phyloP scores from a whole-genome alignment of 2,113 vertebrate genomes.

The Nycticorax nycticorax region DNA sequence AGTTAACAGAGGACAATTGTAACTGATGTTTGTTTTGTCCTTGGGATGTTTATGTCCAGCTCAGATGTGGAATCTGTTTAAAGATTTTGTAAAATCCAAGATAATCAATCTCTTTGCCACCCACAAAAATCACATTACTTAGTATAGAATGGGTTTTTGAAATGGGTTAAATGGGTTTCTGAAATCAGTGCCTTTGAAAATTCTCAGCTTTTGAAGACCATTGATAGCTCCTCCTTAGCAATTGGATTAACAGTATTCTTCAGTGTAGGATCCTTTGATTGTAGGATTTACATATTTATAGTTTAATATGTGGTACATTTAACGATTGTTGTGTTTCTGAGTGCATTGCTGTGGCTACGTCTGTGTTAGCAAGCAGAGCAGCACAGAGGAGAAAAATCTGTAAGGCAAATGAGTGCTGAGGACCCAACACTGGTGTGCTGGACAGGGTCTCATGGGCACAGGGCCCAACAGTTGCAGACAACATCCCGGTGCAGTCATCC shows the following conservation, averaged over 20 bases:
- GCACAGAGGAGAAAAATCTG: neutral
- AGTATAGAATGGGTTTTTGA: neutral
- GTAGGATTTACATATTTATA: neutral
- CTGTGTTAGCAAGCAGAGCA: neutral
- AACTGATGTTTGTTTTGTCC: neutral
- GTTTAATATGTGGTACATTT: neutral
- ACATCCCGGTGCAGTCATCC: neutral
- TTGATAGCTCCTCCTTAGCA: neutral
- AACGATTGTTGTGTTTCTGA: neutral
- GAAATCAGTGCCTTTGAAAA: neutral
- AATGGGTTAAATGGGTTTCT: neutral
- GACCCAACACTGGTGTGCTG: neutral
- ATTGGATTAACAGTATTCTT: neutral
- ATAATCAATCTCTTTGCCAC: neutral
- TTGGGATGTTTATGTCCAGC: neutral
- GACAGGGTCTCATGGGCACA: neutral
- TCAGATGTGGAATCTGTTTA: neutral
- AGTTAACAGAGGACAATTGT: neutral
- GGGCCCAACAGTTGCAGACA: neutral
- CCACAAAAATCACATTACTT: neutral
- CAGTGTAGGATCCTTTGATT: neutral
- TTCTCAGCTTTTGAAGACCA: neutral
- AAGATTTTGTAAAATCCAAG: neutral
- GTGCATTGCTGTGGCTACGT: rapidly evolving
- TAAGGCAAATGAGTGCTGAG: neutral